These are phyloP conservation scores for Pipra filicauda DNA, from an alignment of 2,113 vertebrate genomes.

Conservation along the genomic window DNA sequence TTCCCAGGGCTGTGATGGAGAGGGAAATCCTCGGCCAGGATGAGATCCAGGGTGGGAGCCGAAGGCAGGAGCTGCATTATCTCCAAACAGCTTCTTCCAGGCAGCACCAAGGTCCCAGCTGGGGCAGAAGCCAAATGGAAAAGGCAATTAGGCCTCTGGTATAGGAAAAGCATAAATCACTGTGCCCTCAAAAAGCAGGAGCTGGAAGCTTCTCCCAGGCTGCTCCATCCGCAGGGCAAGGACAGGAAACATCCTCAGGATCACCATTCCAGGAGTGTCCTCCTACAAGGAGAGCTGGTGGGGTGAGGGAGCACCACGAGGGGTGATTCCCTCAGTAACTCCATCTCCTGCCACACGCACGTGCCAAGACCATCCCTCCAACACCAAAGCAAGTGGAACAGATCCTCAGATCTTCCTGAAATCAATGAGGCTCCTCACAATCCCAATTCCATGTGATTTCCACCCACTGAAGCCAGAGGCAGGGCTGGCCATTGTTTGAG, in stretches of 20 bases:
- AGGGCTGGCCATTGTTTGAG: rapidly evolving
- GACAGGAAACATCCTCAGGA: not conserved
- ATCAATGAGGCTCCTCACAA: not conserved
- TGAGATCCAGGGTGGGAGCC: rapidly evolving
- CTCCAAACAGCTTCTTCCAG: not conserved
- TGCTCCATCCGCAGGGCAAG: not conserved
- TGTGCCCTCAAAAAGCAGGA: not conserved
- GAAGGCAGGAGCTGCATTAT: not conserved
- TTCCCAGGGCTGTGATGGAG: not conserved
- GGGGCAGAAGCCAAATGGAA: not conserved
- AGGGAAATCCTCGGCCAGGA: not conserved
- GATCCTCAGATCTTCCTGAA: not conserved
- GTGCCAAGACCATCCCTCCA: rapidly evolving
- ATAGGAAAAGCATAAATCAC: not conserved
- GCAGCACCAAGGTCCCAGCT: not conserved
- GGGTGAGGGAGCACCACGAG: not conserved
- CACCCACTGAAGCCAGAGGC: rapidly evolving
- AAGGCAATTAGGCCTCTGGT: not conserved
- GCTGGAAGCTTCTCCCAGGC: not conserved
- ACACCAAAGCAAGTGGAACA: not conserved
- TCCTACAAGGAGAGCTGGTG: not conserved
- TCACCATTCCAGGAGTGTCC: not conserved
- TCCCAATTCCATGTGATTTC: not conserved
- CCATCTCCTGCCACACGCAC: not conserved
- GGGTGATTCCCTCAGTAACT: not conserved